Conservation (phyloP, 2,888 invertebrate genomes). For the Drosophila helvetica region DNA sequence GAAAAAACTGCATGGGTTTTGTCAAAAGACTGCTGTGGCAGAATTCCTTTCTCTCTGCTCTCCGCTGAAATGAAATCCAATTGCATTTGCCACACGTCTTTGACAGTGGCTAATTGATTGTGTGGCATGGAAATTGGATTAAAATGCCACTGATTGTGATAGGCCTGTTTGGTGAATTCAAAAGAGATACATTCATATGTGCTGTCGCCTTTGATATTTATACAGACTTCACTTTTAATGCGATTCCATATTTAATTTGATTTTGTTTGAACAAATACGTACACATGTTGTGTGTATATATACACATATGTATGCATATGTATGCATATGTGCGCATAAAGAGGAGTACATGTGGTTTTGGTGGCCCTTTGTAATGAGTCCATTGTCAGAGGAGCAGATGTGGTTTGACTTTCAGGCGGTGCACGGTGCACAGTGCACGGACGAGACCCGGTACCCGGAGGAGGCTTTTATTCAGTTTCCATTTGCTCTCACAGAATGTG, state of each 20-base stretch:
- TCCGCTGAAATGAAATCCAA: neutral
- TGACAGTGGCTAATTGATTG: neutral
- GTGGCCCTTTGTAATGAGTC: constrained; percentile 38
- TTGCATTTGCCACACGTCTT: neutral
- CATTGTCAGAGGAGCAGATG: constrained; percentile 39
- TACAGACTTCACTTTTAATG: constrained; percentile 30
- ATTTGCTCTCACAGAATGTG: neutral
- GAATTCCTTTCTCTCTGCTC: no score
- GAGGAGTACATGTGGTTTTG: constrained; percentile 1
- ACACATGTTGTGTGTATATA: neutral
- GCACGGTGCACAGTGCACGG: neutral
- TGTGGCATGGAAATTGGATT: neutral
- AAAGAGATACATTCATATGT: neutral
- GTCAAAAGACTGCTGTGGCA: no score
- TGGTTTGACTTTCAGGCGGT: constrained; percentile 22
- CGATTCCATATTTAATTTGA: constrained; percentile 28
- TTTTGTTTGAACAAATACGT: constrained; percentile 31
- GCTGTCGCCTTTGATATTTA: neutral
- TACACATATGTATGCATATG: neutral
- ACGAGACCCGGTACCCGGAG: neutral
- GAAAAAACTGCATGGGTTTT: no score
- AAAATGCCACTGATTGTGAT: neutral
- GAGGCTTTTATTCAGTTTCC: constrained; percentile 9
- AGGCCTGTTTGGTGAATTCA: neutral
- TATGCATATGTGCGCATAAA: neutral